These are phyloP conservation scores for Labroides dimidiatus DNA, from an alignment of 2,797 vertebrate species.

Conservation along the genomic window DNA sequence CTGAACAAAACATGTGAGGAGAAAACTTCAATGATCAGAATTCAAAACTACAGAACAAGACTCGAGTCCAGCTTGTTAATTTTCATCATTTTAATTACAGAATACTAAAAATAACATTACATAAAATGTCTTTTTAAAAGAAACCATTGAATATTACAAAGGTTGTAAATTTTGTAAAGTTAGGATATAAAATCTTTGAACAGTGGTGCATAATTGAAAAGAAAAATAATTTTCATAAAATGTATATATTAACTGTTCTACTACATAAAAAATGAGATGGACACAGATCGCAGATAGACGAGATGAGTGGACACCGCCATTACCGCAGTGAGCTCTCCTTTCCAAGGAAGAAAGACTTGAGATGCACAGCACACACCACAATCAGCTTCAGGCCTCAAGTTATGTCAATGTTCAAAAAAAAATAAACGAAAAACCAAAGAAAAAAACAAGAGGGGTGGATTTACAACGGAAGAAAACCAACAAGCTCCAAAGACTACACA, in stretches of 20 bases:
- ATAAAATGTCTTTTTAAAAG: slow-evolving; percentile 87
- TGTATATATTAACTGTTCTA: slow-evolving; percentile 88
- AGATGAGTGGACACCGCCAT: slow-evolving; percentile 77
- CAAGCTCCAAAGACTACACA: slow-evolving; percentile 62
- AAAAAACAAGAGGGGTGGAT: slow-evolving; percentile 35
- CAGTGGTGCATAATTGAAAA: slow-evolving; percentile 85
- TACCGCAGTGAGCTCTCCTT: slow-evolving; percentile 72
- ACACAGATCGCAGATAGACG: slow-evolving; percentile 80
- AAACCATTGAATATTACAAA: slow-evolving; percentile 88
- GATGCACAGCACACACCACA: slow-evolving; percentile 77
- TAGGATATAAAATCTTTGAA: slow-evolving; percentile 89
- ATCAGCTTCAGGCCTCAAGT: slow-evolving; percentile 76
- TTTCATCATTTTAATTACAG: slow-evolving; percentile 86
- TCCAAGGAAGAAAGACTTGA: slow-evolving; percentile 74
- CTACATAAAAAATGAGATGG: slow-evolving; percentile 82
- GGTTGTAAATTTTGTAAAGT: slow-evolving; percentile 87
- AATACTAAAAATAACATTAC: slow-evolving; percentile 89
- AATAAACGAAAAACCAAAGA: slow-evolving; percentile 9
- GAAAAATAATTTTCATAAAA: slow-evolving; percentile 85
- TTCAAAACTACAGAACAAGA: background rate
- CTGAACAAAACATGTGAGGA: no score
- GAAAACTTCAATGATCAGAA: background rate
- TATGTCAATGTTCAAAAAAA: slow-evolving; percentile 62
- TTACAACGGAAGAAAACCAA: slow-evolving; percentile 71
- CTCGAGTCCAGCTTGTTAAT: slow-evolving; percentile 27